Base-by-base conservation (phyloP, 2,888 invertebrate species). In the Drosophila cracens region DNA sequence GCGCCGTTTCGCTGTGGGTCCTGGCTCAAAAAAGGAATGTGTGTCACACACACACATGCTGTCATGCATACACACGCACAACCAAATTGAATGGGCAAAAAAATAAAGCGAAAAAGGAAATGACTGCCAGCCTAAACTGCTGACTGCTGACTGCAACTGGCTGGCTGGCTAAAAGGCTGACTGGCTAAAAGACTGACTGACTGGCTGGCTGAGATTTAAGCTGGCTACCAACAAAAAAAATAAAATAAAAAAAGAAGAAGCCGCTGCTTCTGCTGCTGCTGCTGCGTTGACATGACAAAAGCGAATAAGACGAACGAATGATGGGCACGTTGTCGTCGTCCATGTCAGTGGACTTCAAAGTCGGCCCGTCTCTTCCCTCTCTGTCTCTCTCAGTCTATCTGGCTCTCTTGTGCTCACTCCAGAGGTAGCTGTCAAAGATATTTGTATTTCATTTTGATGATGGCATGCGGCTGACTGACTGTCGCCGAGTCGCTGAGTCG, bases 381-480 rank as follows among this genome's bases (percentile, higher is more conserved):
- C 13, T 38, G 21, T 16, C 8, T 29, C 48, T 1, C 13, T 2
- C n/a, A 25, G 25, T 25, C 21, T 25, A 36, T n/a, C 16, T 38
- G 25, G 4, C 29, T 46, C 46, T 56, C 56, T 43, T 49, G 21
- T 2, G 34, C 72, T 34, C 70, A 54, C 69, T 63, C 54, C 53
- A 82, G 83, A 8, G 89, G 91, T 82, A 87, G 90, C 91, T 91
- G 91, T 90, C 92, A 91, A 82, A 89, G 77, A 88, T 90, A 89
- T 90, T 91, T 91, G 88, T 91, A 86, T 91, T 82, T 89, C 83
- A 90, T 90, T 89, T 89, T 74, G 84, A 84, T 80, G 83, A 85
- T 89, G 89, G 87, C 88, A 88, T 83, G 83, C 80, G 77, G 81
- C 82, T 90, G 88, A 89, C 87, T 85, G 83, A 86, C 83, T 74